Evolutionary conservation across 2,113 vertebrate genomes (phyloP), one percentile per base, ranked within the genome.

Genomic region (Dermatemys mawii): DNA sequence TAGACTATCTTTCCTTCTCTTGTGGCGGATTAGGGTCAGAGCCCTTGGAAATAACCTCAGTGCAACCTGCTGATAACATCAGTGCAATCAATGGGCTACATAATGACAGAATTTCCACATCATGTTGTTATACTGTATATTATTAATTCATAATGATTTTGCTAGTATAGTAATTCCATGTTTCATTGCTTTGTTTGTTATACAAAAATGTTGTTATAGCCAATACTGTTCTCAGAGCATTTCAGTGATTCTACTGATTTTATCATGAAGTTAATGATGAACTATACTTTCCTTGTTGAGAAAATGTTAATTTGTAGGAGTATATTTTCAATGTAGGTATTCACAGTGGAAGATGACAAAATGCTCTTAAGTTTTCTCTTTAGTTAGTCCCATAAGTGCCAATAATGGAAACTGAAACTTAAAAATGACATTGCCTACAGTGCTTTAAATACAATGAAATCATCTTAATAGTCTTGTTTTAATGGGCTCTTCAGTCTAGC

Each of bases 161-260:
- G 81, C 89, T 48, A 54, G 93, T 84, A 87, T 82, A 87, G 44
- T 78, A 87, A 96, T 96, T 95, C 86, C 73, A 5, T 89, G 79
- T 92, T 95, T 97, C 95, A 86, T 94, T 83, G 53, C 53, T 89
- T 41, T 93, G 88, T 93, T 95, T 96, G 85, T 85, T 92, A 88
- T 7, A 7, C 12, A 86, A 75, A 88, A 82, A 79, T 51, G 86
- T 94, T 94, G 93, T 79, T 84, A n/a, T 67, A 75, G 32, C 4
- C 3, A 92, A 83, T 82, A 89, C 93, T 73, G 81, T 96, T 93
- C 84, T 60, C 55, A 84, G 89, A 93, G 89, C 92, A 93, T 89
- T 95, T 84, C 88, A 96, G 54, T 88, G 92, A 89, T 94, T 93
- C 1, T 2, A 38, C 21, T 19, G 67, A 81, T 63, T 60, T 4